phyloP scores from a whole-genome alignment of 2,888 invertebrate species.

The Mimumesa dahlbomi region DNA sequence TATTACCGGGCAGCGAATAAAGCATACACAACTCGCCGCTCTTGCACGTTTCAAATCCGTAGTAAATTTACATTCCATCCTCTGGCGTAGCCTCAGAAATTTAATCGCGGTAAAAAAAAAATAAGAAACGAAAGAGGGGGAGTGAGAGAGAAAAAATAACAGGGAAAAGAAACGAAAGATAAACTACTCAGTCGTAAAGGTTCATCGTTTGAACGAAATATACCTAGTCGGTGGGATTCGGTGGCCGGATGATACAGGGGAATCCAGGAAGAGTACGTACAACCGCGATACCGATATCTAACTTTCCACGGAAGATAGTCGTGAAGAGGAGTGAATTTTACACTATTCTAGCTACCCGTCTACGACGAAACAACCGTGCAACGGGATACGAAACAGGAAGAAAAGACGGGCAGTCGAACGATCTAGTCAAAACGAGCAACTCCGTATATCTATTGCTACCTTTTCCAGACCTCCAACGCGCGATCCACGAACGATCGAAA shows the following conservation, averaged over 20 bases:
- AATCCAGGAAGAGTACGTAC: slow-evolving; percentile 10
- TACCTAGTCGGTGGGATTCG: too few species aligned
- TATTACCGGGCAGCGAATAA: too few species aligned
- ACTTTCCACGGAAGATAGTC: neutral
- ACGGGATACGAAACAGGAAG: slow-evolving; percentile 4
- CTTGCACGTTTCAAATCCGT: neutral
- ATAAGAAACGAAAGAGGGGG: too few species aligned
- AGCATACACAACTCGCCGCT: too few species aligned
- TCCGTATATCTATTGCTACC: slow-evolving; percentile 9
- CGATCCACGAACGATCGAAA: slow-evolving; percentile 38
- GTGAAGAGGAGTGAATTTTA: neutral
- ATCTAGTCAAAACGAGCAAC: slow-evolving; percentile 8
- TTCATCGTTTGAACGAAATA: slow-evolving; percentile 8
- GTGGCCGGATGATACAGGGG: neutral
- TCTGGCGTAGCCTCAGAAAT: neutral
- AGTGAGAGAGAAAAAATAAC: too few species aligned
- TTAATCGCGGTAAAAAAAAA: too few species aligned
- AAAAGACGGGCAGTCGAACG: neutral
- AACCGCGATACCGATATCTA: neutral
- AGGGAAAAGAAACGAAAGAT: too few species aligned
- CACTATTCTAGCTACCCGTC: too few species aligned
- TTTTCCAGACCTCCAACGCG: slow-evolving; percentile 7
- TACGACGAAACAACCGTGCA: neutral
- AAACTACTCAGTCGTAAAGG: slow-evolving; percentile 11
- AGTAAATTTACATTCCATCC: slow-evolving; percentile 1